Conservation (phyloP, 2,888 invertebrate species). For the Choristoneura rosaceana region DNA sequence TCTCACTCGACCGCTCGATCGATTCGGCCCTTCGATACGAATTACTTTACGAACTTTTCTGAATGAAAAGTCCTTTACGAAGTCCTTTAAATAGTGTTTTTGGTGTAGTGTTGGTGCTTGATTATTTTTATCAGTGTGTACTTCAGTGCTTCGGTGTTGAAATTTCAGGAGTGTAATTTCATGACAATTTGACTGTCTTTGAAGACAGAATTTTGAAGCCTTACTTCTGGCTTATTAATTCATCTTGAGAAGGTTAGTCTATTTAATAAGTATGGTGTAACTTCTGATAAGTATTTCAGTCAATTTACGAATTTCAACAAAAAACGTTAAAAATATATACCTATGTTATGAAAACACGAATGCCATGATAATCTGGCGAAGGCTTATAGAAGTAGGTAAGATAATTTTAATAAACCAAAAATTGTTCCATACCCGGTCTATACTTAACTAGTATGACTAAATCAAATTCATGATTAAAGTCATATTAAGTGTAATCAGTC, state of each 20-base stretch:
- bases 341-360: too few relatives aligned
- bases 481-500: constrained; percentile 22
- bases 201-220: constrained; percentile 6
- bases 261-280: background rate
- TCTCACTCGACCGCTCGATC: constrained; percentile 69
- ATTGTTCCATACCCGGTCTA: background rate
- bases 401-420: background rate
- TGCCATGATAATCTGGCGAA: background rate
- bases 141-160: constrained; percentile 50
- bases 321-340: too few relatives aligned
- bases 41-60: constrained; percentile 75
- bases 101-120: constrained; percentile 38
- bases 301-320: too few relatives aligned
- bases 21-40: constrained; percentile 56
- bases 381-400: background rate
- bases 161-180: constrained; percentile 48
- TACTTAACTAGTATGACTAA: background rate
- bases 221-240: constrained; percentile 9
- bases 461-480: constrained; percentile 23
- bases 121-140: constrained; percentile 24
- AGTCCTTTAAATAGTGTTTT: constrained; percentile 41
- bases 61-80: constrained; percentile 75
- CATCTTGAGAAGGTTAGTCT: constrained; percentile 20
- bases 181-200: constrained; percentile 29
- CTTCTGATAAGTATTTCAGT: too few relatives aligned